Conservation (phyloP, 2,113 vertebrate genomes). For the Nannobrachium achirus region DNA sequence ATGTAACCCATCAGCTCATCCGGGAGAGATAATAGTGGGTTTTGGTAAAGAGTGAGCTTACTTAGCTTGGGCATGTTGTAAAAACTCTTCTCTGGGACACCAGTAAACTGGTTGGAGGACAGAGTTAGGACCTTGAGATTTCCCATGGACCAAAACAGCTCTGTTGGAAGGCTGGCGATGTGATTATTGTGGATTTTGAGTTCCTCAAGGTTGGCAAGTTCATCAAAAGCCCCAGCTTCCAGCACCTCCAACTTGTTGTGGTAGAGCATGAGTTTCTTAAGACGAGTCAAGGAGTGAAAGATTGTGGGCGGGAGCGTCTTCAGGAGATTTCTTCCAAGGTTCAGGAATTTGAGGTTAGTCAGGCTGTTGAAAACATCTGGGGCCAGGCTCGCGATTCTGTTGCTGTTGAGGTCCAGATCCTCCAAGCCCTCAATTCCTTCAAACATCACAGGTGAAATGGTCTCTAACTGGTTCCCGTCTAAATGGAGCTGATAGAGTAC, state of each 20-base stretch:
- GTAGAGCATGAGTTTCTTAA: slow-evolving; percentile 77
- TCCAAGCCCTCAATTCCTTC: slow-evolving; percentile 69
- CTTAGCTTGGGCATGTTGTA: slow-evolving; percentile 78
- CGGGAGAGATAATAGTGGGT: slow-evolving; percentile 84
- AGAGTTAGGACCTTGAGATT: slow-evolving; percentile 77
- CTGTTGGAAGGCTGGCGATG: slow-evolving; percentile 75
- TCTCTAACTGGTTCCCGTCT: slow-evolving; percentile 76
- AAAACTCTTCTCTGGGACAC: slow-evolving; percentile 82
- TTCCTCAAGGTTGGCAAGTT: slow-evolving; percentile 75
- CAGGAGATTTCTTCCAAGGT: slow-evolving; percentile 84
- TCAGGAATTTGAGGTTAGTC: slow-evolving; percentile 74
- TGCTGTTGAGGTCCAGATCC: slow-evolving; percentile 81
- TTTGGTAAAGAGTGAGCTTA: slow-evolving; percentile 82
- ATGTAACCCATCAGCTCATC: slow-evolving; percentile 86
- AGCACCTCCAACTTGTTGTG: slow-evolving; percentile 79
- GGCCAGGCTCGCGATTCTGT: slow-evolving; percentile 73
- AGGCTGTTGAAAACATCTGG: slow-evolving; percentile 74
- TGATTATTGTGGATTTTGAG: slow-evolving; percentile 81
- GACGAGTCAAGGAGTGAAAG: slow-evolving; percentile 78
- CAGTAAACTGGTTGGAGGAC: slow-evolving; percentile 80
- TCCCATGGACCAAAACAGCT: slow-evolving; percentile 79
- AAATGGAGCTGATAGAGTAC: slow-evolving; percentile 81
- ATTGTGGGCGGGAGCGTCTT: slow-evolving; percentile 75
- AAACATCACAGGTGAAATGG: slow-evolving; percentile 72
- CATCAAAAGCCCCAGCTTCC: slow-evolving; percentile 75